A percentile compares a stretch with the other conserved stretches of the same genome.
phyloP scores from a whole-genome alignment of 2,797 vertebrate genomes.

The Hirundo rustica region DNA sequence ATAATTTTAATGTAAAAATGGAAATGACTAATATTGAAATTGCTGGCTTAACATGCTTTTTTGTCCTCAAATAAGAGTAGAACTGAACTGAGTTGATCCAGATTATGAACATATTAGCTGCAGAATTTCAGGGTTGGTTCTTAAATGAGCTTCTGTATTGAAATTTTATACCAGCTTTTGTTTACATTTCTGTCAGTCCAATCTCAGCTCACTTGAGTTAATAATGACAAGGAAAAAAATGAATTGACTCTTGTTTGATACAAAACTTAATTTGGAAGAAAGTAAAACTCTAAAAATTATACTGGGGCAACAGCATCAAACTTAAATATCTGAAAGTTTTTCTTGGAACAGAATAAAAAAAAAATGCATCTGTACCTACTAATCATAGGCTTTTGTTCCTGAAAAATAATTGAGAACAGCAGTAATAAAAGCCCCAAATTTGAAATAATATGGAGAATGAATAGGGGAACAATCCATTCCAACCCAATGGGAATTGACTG shows the following conservation, averaged over 20 bases:
- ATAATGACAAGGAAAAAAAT: not conserved
- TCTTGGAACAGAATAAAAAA: not conserved
- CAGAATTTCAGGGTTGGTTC: not conserved
- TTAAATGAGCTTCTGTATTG: not conserved
- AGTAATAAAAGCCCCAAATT: not conserved
- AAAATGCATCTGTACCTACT: not conserved
- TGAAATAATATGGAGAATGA: not conserved
- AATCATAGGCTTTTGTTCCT: not conserved
- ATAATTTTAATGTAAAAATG: not conserved
- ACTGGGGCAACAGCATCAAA: not conserved
- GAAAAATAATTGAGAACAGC: not conserved
- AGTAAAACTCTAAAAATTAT: not conserved
- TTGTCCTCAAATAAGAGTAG: not conserved
- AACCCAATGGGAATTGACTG: conserved; percentile 45
- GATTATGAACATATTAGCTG: not conserved
- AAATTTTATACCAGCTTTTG: not conserved
- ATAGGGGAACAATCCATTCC: not conserved
- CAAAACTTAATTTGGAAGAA: not conserved
- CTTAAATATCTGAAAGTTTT: not conserved
- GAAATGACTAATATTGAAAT: not conserved
- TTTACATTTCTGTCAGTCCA: not conserved
- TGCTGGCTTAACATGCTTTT: not conserved
- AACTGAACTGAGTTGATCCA: not conserved
- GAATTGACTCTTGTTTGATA: not conserved
- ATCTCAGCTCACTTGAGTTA: not conserved